A percentile compares a stretch with the other conserved stretches of the same genome.
Evolutionary conservation across 92 coral and sea anemone species (phyloP).

Genomic region (Epizoanthus ramosus): DNA sequence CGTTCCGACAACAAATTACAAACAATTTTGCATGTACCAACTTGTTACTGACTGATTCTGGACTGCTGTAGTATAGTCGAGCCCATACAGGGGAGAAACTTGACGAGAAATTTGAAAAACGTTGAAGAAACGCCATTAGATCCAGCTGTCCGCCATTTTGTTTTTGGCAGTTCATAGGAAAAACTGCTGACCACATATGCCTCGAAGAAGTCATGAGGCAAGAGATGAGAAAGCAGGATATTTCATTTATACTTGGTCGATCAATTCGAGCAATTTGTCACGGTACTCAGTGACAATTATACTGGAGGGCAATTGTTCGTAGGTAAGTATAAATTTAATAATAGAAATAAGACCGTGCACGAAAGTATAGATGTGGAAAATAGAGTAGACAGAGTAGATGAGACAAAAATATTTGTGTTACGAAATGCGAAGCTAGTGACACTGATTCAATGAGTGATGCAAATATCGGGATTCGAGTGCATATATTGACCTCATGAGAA

Average conservation of each 20-base stretch:
- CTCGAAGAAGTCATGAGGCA: neutral
- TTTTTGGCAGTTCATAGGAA: neutral
- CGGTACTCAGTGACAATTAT: too few species aligned
- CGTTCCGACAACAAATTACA: neutral
- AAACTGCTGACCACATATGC: conserved; percentile 28
- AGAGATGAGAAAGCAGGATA: neutral
- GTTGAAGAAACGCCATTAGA: neutral
- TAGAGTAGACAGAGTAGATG: too few species aligned
- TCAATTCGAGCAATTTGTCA: neutral
- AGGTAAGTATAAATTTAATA: too few species aligned
- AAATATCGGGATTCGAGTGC: too few species aligned
- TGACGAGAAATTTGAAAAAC: neutral
- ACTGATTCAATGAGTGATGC: too few species aligned
- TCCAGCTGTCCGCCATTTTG: conserved; percentile 53
- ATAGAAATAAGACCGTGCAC: too few species aligned
- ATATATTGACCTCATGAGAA: too few species aligned
- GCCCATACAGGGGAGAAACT: neutral
- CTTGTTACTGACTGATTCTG: neutral
- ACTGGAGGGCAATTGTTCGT: too few species aligned
- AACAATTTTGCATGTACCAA: neutral
- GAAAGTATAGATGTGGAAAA: too few species aligned
- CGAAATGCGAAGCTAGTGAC: too few species aligned
- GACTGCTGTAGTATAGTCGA: neutral
- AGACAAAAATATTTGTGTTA: too few species aligned
- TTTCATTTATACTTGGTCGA: neutral